These are phyloP conservation scores for Epicampocera succincta DNA, from an alignment of 2,888 invertebrate species.

Conservation along the genomic window DNA sequence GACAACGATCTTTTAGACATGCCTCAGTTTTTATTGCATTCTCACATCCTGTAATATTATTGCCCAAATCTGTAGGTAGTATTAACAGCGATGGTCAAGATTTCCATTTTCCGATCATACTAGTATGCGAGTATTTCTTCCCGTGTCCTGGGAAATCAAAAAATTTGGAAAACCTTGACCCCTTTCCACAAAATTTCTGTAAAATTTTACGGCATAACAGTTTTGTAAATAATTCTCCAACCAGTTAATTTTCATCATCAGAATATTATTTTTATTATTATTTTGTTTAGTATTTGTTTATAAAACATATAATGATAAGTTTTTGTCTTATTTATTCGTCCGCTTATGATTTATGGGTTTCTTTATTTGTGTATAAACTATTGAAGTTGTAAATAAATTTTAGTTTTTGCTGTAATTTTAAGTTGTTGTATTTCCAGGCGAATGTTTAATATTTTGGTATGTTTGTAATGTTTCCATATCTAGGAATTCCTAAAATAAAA, in stretches of 20 bases:
- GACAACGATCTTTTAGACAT: no score
- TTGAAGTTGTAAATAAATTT: constrained; percentile 52
- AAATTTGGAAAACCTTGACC: no score
- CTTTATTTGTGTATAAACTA: constrained; percentile 46
- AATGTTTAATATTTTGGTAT: constrained; percentile 33
- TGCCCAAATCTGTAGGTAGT: no score
- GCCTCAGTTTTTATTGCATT: no score
- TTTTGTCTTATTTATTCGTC: constrained; percentile 37
- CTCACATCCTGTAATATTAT: no score
- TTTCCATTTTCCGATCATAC: no score
- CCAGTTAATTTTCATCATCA: background rate
- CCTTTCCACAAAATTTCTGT: no score
- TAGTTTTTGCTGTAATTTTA: constrained; percentile 29
- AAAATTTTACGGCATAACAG: no score
- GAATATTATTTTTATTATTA: constrained; percentile 16
- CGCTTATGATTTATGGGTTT: constrained; percentile 34
- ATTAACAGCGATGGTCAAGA: no score
- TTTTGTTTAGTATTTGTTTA: constrained; percentile 37
- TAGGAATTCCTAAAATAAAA: constrained; percentile 37
- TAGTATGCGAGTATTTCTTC: no score
- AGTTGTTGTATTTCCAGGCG: constrained; percentile 31
- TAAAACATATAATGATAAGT: constrained; percentile 48
- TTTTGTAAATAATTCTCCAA: background rate
- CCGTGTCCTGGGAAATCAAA: no score
- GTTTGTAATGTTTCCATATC: constrained; percentile 49